Conservation (phyloP, 1,140 invertebrate species). For the Caerostris extrusa region DNA sequence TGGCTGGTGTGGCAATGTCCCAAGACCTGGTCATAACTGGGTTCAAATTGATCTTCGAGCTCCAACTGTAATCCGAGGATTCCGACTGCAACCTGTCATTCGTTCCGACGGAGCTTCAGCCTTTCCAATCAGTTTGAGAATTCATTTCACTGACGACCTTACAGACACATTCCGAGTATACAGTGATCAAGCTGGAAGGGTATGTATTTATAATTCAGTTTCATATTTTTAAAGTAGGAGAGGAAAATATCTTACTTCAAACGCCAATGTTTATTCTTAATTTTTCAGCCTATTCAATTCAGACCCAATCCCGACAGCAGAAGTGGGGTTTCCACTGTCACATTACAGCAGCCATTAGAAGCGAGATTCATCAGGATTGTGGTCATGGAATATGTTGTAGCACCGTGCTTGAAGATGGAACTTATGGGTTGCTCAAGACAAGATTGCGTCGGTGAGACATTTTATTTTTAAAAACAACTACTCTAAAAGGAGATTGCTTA, state of each 20-base stretch:
- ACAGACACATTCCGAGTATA: slow-evolving; percentile 95
- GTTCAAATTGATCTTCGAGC: slow-evolving; percentile 91
- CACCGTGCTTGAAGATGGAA: slow-evolving; percentile 95
- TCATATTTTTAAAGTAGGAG: too few relatives aligned
- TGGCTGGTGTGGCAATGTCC: slow-evolving; percentile 93
- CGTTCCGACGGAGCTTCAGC: slow-evolving; percentile 89
- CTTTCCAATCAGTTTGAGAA: slow-evolving; percentile 92
- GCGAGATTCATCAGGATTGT: slow-evolving; percentile 93
- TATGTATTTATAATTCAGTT: slow-evolving; percentile 3
- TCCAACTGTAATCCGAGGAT: slow-evolving; percentile 93
- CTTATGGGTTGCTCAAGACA: slow-evolving; percentile 95
- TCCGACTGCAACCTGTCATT: slow-evolving; percentile 91
- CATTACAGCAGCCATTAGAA: slow-evolving; percentile 94
- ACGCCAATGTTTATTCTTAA: neutral
- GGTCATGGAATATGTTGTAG: slow-evolving; percentile 92
- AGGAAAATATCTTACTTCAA: neutral
- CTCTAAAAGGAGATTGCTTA: too few relatives aligned
- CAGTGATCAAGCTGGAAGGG: slow-evolving; percentile 91
- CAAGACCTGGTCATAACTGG: slow-evolving; percentile 93
- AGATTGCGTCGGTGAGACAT: slow-evolving; percentile 86
- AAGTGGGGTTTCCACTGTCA: slow-evolving; percentile 90
- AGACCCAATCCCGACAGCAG: slow-evolving; percentile 88
- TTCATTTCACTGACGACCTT: slow-evolving; percentile 93
- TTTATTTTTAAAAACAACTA: too few relatives aligned
- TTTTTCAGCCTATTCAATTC: slow-evolving; percentile 91